These are phyloP conservation scores for Bothrops jararaca DNA, from an alignment of 2,113 vertebrate genomes.

Conservation along the genomic window DNA sequence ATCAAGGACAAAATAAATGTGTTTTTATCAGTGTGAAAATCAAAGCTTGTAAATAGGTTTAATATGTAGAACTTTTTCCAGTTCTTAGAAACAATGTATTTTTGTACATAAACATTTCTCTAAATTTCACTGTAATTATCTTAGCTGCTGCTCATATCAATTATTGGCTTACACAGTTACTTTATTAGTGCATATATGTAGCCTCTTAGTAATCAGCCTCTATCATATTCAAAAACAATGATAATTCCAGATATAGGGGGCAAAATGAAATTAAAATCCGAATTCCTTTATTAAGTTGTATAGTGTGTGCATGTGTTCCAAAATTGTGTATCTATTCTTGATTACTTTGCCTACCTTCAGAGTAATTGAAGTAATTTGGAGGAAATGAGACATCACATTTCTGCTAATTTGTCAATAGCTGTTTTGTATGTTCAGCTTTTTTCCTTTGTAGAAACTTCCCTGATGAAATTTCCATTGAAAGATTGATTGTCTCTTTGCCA, in stretches of 20 bases:
- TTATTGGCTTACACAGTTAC: background rate
- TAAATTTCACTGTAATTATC: slow-evolving; percentile 26
- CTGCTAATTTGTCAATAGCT: slow-evolving; percentile 43
- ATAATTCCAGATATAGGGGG: background rate
- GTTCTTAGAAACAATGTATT: slow-evolving; percentile 58
- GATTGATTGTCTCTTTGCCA: slow-evolving; percentile 22
- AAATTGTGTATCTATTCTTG: slow-evolving; percentile 41
- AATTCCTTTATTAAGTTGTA: slow-evolving; percentile 6
- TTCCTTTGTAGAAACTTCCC: slow-evolving; percentile 17
- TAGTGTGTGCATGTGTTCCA: slow-evolving; percentile 36
- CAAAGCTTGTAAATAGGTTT: slow-evolving; percentile 59
- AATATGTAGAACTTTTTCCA: slow-evolving; percentile 57
- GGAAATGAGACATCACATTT: slow-evolving; percentile 37
- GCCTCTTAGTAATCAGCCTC: background rate
- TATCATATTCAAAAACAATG: background rate
- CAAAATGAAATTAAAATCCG: slow-evolving; percentile 22
- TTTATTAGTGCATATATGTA: background rate
- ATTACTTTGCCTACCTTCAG: slow-evolving; percentile 44
- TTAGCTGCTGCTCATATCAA: slow-evolving; percentile 7
- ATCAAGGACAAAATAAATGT: slow-evolving; percentile 61
- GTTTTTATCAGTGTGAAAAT: slow-evolving; percentile 57
- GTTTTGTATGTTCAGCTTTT: background rate
- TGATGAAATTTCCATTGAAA: slow-evolving; percentile 45
- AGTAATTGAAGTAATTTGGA: slow-evolving; percentile 23
- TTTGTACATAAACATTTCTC: slow-evolving; percentile 60